phyloP scores from a whole-genome alignment of 2,888 invertebrate species.

The Pandemis cinnamomeana region DNA sequence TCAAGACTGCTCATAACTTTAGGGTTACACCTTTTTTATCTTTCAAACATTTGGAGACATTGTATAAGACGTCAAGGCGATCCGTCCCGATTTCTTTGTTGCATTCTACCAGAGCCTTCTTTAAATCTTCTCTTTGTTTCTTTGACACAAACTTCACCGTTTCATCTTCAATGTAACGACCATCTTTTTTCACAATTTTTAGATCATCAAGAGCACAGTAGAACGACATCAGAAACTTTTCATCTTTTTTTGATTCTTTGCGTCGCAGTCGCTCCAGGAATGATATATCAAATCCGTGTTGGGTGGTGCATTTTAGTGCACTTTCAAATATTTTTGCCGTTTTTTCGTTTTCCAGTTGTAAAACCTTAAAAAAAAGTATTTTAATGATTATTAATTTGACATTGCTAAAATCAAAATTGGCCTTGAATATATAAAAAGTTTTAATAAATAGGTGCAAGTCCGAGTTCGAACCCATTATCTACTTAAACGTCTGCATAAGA shows the following conservation, averaged over 20 bases:
- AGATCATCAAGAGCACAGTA: conserved; percentile 57
- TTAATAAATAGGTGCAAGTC: too few relatives aligned
- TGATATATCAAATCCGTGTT: conserved; percentile 21
- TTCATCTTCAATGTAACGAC: conserved; percentile 56
- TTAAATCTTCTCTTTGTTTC: conserved; percentile 50
- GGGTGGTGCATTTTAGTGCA: conserved; percentile 23
- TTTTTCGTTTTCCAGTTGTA: conserved; percentile 31
- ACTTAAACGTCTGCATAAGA: too few relatives aligned
- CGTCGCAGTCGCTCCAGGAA: conserved; percentile 11
- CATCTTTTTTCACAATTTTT: conserved; percentile 45
- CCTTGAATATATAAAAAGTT: background rate
- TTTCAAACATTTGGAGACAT: conserved; percentile 52
- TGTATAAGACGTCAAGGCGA: conserved; percentile 56
- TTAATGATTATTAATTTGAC: background rate
- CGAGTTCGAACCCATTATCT: too few relatives aligned
- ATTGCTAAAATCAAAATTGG: background rate
- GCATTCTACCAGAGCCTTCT: conserved; percentile 56
- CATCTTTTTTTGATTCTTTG: conserved; percentile 46
- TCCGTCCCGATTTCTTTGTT: conserved; percentile 52
- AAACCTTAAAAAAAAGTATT: conserved; percentile 19
- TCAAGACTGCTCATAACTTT: background rate
- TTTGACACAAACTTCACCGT: conserved; percentile 54
- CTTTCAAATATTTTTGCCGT: conserved; percentile 29
- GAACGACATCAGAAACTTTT: conserved; percentile 54
- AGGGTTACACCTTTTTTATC: conserved; percentile 6